These are phyloP conservation scores for Leptinotarsa juncta DNA, from an alignment of 2,888 invertebrate genomes.

Conservation along the genomic window DNA sequence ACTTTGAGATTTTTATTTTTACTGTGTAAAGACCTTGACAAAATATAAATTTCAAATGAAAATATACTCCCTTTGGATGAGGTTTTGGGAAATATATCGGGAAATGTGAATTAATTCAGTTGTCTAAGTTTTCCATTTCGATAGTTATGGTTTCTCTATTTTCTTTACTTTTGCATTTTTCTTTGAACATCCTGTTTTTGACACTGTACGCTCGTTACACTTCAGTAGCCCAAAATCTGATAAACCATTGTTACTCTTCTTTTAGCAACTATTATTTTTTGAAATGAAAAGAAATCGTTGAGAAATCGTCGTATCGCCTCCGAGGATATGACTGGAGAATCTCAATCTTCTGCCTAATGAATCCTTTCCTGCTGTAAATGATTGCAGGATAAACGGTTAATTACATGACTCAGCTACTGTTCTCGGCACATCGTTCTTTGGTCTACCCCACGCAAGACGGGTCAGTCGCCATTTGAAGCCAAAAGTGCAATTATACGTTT, in stretches of 20 bases:
- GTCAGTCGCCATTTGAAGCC: conserved; percentile 41
- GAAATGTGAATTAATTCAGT: too few species aligned
- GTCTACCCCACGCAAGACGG: conserved; percentile 32
- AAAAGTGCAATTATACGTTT: conserved; percentile 43
- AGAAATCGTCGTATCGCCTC: background rate
- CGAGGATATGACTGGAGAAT: conserved; percentile 13
- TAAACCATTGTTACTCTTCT: background rate
- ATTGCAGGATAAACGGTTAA: conserved; percentile 58
- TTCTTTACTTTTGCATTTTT: too few species aligned
- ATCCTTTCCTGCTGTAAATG: conserved; percentile 48
- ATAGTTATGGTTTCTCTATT: too few species aligned
- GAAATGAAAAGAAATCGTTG: background rate
- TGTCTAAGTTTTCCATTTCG: too few species aligned
- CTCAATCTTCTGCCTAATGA: conserved; percentile 23
- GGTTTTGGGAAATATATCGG: too few species aligned
- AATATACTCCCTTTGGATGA: too few species aligned
- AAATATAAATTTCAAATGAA: too few species aligned
- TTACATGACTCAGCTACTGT: conserved; percentile 57
- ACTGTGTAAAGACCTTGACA: too few species aligned
- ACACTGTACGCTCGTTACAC: too few species aligned
- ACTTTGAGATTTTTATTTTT: too few species aligned
- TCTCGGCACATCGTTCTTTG: conserved; percentile 47
- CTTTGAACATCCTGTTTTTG: too few species aligned
- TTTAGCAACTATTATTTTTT: background rate
- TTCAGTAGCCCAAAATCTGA: too few species aligned